A percentile compares a stretch with the other conserved stretches of the same genome.
phyloP scores from a whole-genome alignment of 2,888 invertebrate genomes.

The Caenorhabditis afra region DNA sequence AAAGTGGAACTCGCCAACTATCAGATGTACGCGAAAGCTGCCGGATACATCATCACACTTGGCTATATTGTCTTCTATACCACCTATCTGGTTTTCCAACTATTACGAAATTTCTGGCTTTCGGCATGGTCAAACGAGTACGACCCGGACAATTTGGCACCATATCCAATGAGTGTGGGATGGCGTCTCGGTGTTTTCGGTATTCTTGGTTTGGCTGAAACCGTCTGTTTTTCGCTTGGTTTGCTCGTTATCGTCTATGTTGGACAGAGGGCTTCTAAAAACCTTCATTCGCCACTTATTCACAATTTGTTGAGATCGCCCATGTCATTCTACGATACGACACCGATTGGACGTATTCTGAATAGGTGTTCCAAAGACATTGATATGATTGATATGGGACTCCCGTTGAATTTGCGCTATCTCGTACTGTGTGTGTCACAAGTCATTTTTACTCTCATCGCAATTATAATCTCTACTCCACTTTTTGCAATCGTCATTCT shows the following conservation, averaged over 20 bases:
- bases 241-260: conserved; percentile 81
- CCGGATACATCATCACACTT: neutral
- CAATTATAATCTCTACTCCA: conserved; percentile 62
- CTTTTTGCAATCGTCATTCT: neutral
- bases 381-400: conserved; percentile 60
- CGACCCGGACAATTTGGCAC: too few relatives aligned
- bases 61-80: conserved; percentile 82
- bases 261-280: conserved; percentile 65
- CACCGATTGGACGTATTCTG: conserved; percentile 82
- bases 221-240: conserved; percentile 71
- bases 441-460: conserved; percentile 78
- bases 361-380: conserved; percentile 80
- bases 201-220: conserved; percentile 81
- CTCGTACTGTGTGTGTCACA: neutral
- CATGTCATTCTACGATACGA: conserved; percentile 82
- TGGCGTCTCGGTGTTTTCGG: conserved; percentile 82
- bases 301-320: conserved; percentile 80
- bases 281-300: conserved; percentile 80
- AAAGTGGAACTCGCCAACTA: conserved; percentile 90
- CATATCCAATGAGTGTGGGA: conserved; percentile 42
- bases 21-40: conserved; percentile 87
- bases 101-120: conserved; percentile 78
- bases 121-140: conserved; percentile 77
- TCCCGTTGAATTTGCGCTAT: neutral
- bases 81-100: conserved; percentile 85